These are phyloP conservation scores for Sphenopsis melanotis DNA, from an alignment of 2,797 vertebrate species.

Conservation along the genomic window DNA sequence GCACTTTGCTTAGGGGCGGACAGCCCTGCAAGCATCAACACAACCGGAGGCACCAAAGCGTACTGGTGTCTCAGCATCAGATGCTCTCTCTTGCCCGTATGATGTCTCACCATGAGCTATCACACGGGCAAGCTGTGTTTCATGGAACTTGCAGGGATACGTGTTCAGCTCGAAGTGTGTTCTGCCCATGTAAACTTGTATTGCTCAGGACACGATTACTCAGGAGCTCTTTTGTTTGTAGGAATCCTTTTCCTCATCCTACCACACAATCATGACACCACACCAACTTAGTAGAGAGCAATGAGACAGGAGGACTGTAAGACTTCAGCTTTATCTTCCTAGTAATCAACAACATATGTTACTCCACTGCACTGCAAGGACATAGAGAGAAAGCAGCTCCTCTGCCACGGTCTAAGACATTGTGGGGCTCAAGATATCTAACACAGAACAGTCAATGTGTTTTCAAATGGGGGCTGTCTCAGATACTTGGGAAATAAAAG, in stretches of 20 bases:
- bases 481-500: neutral
- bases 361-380: neutral
- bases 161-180: neutral
- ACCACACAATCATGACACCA: neutral
- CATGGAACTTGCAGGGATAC: neutral
- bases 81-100: neutral
- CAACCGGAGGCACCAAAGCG: rapidly evolving
- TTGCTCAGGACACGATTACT: neutral
- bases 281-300: neutral
- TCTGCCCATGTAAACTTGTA: neutral
- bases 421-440: neutral
- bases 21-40: no score
- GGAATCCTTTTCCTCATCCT: neutral
- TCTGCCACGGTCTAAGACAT: neutral
- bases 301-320: neutral
- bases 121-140: neutral
- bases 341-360: neutral
- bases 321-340: neutral
- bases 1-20: neutral
- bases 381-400: neutral
- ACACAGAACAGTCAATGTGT: neutral
- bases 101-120: neutral
- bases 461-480: neutral
- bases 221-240: neutral
- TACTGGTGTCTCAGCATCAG: rapidly evolving